Evolutionary conservation across 1,140 invertebrate species (phyloP).

Genomic region (Drosophila watanabei): DNA sequence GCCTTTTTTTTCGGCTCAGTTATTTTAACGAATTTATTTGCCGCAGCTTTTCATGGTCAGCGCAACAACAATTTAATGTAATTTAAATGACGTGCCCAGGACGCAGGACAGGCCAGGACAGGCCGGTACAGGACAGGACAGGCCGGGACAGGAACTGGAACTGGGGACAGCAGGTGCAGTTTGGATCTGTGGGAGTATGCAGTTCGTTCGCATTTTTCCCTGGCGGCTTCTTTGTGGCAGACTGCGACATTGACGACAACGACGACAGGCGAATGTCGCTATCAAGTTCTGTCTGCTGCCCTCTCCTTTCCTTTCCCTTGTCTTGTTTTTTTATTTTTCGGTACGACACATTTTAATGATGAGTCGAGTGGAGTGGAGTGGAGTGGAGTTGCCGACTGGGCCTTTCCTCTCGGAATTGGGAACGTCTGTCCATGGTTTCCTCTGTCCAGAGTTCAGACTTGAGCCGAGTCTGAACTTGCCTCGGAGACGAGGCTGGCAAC

Average conservation of each 20-base stretch:
- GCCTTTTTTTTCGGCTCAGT: constrained; percentile 61
- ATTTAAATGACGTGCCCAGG: constrained; percentile 85
- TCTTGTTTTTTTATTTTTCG: constrained; percentile 39
- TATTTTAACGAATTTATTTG: constrained; percentile 85
- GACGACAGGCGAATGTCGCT: constrained; percentile 74
- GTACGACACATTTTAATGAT: constrained; percentile 82
- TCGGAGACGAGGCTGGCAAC: constrained; percentile 50
- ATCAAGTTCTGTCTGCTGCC: constrained; percentile 68
- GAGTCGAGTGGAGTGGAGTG: constrained; percentile 54
- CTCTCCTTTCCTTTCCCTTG: constrained; percentile 1
- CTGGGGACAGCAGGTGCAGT: constrained; percentile 59
- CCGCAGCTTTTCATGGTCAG: constrained; percentile 80
- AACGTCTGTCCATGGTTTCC: constrained; percentile 14
- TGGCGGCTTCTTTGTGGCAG: constrained; percentile 59
- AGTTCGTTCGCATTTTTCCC: constrained; percentile 77
- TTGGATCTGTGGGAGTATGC: constrained; percentile 75
- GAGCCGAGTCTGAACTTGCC: constrained; percentile 18
- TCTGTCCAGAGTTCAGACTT: constrained; percentile 31
- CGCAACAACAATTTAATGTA: constrained; percentile 85
- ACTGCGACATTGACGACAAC: constrained; percentile 77
- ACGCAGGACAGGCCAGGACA: constrained; percentile 56
- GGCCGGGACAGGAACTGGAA: constrained; percentile 37
- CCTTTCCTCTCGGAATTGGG: constrained; percentile 64
- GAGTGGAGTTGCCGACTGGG: constrained; percentile 14
- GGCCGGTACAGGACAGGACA: constrained; percentile 23